phyloP scores from a whole-genome alignment of 2,113 vertebrate species.

The Entelurus aequoreus region DNA sequence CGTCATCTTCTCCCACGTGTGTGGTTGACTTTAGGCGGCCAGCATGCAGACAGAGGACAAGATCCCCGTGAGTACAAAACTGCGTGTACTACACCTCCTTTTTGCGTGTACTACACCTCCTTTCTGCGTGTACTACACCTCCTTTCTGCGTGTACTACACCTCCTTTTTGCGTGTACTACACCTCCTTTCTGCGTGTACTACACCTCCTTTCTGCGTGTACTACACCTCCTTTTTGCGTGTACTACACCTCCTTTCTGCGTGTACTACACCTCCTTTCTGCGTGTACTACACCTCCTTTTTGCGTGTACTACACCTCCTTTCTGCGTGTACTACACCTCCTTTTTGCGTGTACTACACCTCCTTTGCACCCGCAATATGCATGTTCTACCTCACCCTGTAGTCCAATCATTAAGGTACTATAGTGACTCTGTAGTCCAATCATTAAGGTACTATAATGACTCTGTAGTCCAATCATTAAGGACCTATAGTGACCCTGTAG shows the following conservation, averaged over 20 bases:
- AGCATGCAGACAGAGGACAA: conserved; percentile 77
- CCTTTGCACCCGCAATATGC: too few species aligned
- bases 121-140: neutral
- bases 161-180: neutral
- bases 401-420: too few species aligned
- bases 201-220: too few species aligned
- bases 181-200: neutral
- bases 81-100: neutral
- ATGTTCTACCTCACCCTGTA: too few species aligned
- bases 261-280: neutral
- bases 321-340: neutral
- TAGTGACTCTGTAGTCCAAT: too few species aligned
- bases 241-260: neutral
- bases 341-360: neutral
- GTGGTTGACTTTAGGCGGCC: conserved; percentile 48
- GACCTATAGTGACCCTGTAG: too few species aligned
- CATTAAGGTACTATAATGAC: too few species aligned
- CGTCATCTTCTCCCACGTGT: conserved; percentile 20
- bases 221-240: neutral
- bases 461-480: too few species aligned
- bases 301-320: neutral
- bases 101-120: neutral
- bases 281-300: neutral
- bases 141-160: neutral
- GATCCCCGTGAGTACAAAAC: conserved; percentile 64